Evolutionary conservation across 2,888 invertebrate genomes (phyloP), one percentile per base, ranked within the genome.

Genomic region (Pterostichus niger): DNA sequence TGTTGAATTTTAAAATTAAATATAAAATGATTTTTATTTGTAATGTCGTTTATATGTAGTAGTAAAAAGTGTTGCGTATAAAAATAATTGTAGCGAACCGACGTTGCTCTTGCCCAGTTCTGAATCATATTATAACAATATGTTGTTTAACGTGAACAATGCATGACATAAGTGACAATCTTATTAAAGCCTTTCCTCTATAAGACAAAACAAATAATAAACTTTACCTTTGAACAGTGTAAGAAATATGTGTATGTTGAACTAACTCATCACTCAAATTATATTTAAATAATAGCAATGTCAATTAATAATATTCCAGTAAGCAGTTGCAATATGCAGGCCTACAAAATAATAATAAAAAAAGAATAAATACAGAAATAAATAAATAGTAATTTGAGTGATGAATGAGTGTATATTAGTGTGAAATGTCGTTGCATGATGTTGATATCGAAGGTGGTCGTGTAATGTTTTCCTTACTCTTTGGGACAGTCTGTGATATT

Each of bases 401-500:
- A 56, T 56, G n/a, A 46, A 6, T 46, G 46, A 56, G 24, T n/a
- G n/a, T n/a, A n/a, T 10, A 35, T 3, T 35, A 35, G 6, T 40
- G 40, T 40, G 0, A 40, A 40, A 5, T 59, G 31, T 59, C 5
- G 17, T 24, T 13, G 13, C 17, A 40, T 59, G 59, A 59, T 71
- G n/a, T 71, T 71, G 64, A 13, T 10, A n/a, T 64, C 11, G 64
- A 33, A 33, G 33, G 35, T 64, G 5, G 64, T n/a, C 49, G 49
- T 49, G 11, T 10, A 49, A 49, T 49, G 64, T 64, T 64, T 33
- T 64, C 64, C 64, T 64, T n/a, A 49, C 64, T 64, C 35, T 49
- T 49, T 85, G 88, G 88, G 87, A 86, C 87, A 87, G 88, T 89
- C 89, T 89, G 89, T 89, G 89, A 89, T 89, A 89, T 89, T 88